phyloP scores from a whole-genome alignment of 2,888 invertebrate genomes.

The Sphaeridia pumilis region DNA sequence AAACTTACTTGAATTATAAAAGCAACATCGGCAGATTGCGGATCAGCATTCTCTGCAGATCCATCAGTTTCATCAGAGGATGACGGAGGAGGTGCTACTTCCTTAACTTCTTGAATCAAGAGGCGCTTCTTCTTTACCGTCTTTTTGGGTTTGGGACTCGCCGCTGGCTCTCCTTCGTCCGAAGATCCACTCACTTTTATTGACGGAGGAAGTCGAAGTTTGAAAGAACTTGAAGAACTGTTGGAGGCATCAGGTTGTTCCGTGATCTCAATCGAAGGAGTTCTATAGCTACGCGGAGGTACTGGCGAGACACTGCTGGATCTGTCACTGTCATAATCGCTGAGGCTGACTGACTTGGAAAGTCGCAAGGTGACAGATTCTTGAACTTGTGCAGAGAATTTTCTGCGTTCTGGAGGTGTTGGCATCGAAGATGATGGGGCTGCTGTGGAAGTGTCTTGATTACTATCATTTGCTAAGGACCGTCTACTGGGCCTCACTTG shows the following conservation, averaged over 20 bases:
- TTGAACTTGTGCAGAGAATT: constrained; percentile 2
- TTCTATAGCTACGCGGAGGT: constrained; percentile 9
- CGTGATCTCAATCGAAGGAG: constrained; percentile 12
- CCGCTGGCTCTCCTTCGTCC: background rate
- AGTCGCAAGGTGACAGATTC: constrained; percentile 28
- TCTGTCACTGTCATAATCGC: constrained; percentile 8
- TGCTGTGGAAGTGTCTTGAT: background rate
- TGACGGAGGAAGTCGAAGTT: background rate
- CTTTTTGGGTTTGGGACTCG: constrained; percentile 24
- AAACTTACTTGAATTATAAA: constrained; percentile 48
- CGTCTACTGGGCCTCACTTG: background rate
- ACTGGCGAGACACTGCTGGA: constrained; percentile 9
- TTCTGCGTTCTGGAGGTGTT: constrained; percentile 12
- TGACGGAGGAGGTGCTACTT: constrained; percentile 32
- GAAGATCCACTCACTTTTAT: background rate
- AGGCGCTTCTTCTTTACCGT: constrained; percentile 35
- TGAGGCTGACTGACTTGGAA: constrained; percentile 29
- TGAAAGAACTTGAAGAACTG: background rate
- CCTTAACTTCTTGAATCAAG: constrained; percentile 38
- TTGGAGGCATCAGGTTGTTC: background rate
- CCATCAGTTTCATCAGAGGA: constrained; percentile 21
- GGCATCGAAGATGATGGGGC: constrained; percentile 1
- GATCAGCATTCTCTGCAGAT: constrained; percentile 35
- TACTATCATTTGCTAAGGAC: background rate
- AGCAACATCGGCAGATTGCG: constrained; percentile 48